phyloP scores from a whole-genome alignment of 2,113 vertebrate genomes.

The Circaetus gallicus region DNA sequence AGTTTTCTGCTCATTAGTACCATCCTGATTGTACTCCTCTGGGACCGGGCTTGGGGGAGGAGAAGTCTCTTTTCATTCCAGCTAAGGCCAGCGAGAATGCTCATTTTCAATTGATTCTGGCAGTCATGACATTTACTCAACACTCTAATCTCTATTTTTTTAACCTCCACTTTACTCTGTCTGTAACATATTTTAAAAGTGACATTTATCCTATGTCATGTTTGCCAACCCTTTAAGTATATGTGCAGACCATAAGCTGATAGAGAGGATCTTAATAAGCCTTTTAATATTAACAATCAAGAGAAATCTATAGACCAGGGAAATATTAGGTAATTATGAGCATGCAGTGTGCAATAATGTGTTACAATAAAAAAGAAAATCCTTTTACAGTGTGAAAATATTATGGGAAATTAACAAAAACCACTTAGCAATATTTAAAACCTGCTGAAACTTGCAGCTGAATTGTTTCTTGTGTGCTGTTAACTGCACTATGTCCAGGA shows the following conservation, averaged over 20 bases:
- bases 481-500: constrained; percentile 55
- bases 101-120: constrained; percentile 59
- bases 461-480: constrained; percentile 15
- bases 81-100: constrained; percentile 44
- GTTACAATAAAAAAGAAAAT: constrained; percentile 28
- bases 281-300: constrained; percentile 43
- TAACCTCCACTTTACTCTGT: constrained; percentile 55
- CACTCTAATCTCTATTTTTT: constrained; percentile 62
- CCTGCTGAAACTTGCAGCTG: neutral
- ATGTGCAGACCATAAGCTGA: neutral
- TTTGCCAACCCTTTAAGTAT: constrained; percentile 49
- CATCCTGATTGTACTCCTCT: constrained; percentile 51
- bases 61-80: constrained; percentile 37
- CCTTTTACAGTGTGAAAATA: constrained; percentile 52
- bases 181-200: constrained; percentile 62
- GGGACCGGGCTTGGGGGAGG: neutral
- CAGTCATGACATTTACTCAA: constrained; percentile 61
- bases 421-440: constrained; percentile 19
- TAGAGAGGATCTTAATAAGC: constrained; percentile 45
- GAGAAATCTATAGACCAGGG: neutral
- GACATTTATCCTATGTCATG: constrained; percentile 64
- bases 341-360: neutral
- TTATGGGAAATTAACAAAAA: constrained; percentile 42
- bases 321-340: constrained; percentile 45
- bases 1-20: constrained; percentile 60